A percentile compares a stretch with the other conserved stretches of the same genome.
Conservation (phyloP, 2,113 vertebrate species). For the Dissostichus mawsoni region DNA sequence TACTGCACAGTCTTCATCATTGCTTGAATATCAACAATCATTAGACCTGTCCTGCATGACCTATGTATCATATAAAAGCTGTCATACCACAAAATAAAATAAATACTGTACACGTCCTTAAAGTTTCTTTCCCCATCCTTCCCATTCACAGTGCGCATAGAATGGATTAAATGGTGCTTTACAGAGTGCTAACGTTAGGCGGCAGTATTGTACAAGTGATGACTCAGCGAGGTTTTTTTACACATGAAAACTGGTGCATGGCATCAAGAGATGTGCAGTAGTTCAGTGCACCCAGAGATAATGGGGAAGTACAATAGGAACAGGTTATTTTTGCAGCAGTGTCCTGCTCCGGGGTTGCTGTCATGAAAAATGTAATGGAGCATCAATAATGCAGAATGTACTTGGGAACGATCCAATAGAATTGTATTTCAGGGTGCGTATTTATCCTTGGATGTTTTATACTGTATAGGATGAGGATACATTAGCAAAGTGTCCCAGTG, state of each 20-base stretch:
- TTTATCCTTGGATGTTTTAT: constrained; percentile 49
- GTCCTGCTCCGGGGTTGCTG: constrained; percentile 44
- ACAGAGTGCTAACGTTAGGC: constrained; percentile 68
- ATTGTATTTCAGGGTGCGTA: constrained; percentile 38
- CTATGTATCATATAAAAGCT: constrained; percentile 72
- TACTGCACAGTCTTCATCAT: constrained; percentile 41
- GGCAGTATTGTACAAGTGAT: constrained; percentile 79
- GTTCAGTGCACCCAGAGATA: constrained; percentile 37
- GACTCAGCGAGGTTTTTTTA: constrained; percentile 15
- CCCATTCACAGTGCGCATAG: constrained; percentile 67
- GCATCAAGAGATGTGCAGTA: constrained; percentile 45
- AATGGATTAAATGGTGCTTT: constrained; percentile 65
- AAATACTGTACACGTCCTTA: constrained; percentile 83
- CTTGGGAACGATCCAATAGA: constrained; percentile 26
- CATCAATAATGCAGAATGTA: constrained; percentile 61
- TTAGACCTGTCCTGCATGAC: constrained; percentile 43
- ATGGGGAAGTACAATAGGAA: constrained; percentile 40
- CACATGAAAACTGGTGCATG: constrained; percentile 25
- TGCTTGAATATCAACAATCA: constrained; percentile 61
- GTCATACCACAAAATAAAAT: constrained; percentile 79
- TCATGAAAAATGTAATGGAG: constrained; percentile 55
- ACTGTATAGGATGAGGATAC: constrained; percentile 47
- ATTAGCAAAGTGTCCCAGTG: constrained; percentile 34
- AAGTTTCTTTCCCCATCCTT: constrained; percentile 41
- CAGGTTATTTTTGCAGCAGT: constrained; percentile 33